Conservation (phyloP, 2,797 vertebrate genomes). For the Odontamblyopus lacepedii region DNA sequence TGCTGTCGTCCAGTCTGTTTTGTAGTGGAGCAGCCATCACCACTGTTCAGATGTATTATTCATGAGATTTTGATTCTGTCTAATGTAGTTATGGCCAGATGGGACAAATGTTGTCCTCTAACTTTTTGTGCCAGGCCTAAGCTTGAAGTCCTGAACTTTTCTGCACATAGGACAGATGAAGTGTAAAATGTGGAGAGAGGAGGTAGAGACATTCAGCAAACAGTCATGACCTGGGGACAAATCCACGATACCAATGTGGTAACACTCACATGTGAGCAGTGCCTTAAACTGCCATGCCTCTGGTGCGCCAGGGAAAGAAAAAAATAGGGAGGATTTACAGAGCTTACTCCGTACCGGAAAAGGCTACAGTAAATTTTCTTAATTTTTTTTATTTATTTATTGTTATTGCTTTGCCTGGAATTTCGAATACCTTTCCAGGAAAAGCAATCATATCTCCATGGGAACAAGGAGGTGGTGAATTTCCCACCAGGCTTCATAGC, state of each 20-base stretch:
- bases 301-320: neutral
- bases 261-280: neutral
- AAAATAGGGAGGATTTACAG: neutral
- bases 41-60: conserved; percentile 66
- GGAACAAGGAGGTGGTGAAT: neutral
- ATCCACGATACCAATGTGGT: neutral
- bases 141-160: neutral
- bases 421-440: too few species aligned
- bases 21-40: conserved; percentile 43
- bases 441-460: neutral
- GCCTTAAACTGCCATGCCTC: neutral
- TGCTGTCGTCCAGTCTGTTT: conserved; percentile 32
- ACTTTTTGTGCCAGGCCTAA: neutral
- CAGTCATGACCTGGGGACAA: neutral
- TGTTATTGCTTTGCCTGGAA: neutral
- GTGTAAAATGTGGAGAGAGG: neutral
- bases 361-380: neutral
- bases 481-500: too few species aligned
- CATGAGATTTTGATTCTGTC: conserved; percentile 57
- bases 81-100: conserved; percentile 42
- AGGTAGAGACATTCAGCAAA: neutral
- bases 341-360: neutral
- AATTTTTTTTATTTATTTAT: neutral
- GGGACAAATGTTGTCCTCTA: neutral
- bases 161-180: neutral